Base-by-base conservation (phyloP, 35 echinoderm and acorn worm species). In the Stichopus chloronotus region DNA sequence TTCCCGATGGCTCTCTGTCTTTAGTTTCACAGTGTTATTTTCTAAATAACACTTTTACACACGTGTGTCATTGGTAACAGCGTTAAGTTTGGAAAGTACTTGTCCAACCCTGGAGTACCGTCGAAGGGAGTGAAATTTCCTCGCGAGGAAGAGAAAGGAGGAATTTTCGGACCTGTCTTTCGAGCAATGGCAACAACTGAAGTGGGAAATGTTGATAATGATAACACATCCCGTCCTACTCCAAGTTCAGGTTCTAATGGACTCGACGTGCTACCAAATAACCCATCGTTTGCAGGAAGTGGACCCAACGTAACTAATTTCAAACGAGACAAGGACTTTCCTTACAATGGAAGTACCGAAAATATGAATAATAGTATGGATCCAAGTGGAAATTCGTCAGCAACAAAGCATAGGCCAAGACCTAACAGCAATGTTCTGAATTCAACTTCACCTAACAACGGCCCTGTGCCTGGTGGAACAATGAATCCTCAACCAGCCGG, bases 11-110 rank as follows among this genome's bases (percentile, higher is more conserved):
- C 84, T 89, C 30, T 43, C 84, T 91, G 91, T 95, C 91, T 95
- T 95, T 89, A 89, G 87, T 89, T 89, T 89, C 87, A 85, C 90
- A 88, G 85, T 95, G 94, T 95, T 95, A 95, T 95, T 92, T 92
- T 95, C 91, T 95, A 93, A 92, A 95, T 95, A 87, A 88, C 94
- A 92, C 94, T 95, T 95, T 71, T 87, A 95, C 87, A 93, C 94
- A 95, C 94, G 94, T 95, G 94, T 95, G 94, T 92, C 90, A 92
- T 88, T 92, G 84, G 90, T 88, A 95, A 76, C 91, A 95, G 57
- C 83, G 91, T 79, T 87, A 87, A 92, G 88, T 71, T 89, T 52
- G 87, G 87, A 71, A 72, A 71, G 57, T 63, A 89, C 60, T 63
- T 19, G 59, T 59, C 87, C 87, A 89, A 89, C 87, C 30, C 87